Evolutionary conservation across 1,140 invertebrate species (phyloP).

Genomic region (Drosophila orosa): DNA sequence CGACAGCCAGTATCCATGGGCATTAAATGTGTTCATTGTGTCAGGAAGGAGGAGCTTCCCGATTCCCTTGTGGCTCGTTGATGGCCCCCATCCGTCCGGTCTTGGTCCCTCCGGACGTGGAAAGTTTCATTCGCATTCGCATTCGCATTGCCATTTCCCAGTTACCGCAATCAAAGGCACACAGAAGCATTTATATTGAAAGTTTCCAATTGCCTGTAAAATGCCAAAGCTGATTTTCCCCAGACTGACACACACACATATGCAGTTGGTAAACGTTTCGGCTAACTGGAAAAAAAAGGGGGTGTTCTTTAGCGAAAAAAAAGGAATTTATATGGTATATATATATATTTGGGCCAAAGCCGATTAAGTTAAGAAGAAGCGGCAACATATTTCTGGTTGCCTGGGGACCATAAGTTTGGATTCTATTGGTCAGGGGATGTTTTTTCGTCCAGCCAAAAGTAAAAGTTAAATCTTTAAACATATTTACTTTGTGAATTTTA

Average conservation of each 20-base stretch:
- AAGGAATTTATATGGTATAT: neutral
- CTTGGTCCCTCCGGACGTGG: slow-evolving; percentile 10
- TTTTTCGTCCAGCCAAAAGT: slow-evolving; percentile 1
- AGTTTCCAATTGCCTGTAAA: slow-evolving; percentile 50
- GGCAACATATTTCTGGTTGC: slow-evolving; percentile 7
- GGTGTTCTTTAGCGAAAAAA: slow-evolving; percentile 14
- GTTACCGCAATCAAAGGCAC: slow-evolving; percentile 52
- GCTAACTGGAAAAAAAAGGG: slow-evolving; percentile 2
- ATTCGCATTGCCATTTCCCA: slow-evolving; percentile 39
- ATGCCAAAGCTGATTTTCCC: slow-evolving; percentile 37
- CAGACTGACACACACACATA: slow-evolving; percentile 9
- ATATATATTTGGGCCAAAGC: slow-evolving; percentile 20
- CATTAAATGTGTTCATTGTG: slow-evolving; percentile 35
- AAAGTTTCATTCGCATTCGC: slow-evolving; percentile 32
- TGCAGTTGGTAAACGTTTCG: slow-evolving; percentile 3
- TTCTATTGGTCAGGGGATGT: neutral
- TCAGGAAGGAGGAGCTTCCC: slow-evolving; percentile 13
- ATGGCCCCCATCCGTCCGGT: slow-evolving; percentile 40
- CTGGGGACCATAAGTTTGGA: slow-evolving; percentile 15
- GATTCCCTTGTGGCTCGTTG: slow-evolving; percentile 47
- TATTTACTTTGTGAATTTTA: neutral
- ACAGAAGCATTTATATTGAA: slow-evolving; percentile 49
- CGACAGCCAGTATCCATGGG: slow-evolving; percentile 44
- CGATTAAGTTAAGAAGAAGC: slow-evolving; percentile 37
- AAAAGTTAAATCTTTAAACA: neutral